Conservation (phyloP, 2,797 vertebrate species). For the Sternotherus odoratus region DNA sequence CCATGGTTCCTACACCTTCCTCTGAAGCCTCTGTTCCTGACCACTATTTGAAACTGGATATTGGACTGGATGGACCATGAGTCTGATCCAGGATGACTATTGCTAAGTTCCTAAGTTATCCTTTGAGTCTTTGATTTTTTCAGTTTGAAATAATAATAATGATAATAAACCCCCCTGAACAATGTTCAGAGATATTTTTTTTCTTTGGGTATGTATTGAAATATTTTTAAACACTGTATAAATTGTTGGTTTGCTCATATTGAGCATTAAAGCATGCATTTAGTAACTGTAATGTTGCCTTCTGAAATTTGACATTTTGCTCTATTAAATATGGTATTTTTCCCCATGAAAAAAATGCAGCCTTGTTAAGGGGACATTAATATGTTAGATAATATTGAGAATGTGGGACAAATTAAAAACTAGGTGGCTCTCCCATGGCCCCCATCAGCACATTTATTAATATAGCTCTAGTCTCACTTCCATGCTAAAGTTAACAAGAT, state of each 20-base stretch:
- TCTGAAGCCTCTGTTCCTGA: not conserved
- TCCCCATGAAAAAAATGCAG: not conserved
- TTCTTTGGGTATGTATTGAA: not conserved
- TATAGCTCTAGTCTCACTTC: not conserved
- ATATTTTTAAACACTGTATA: not conserved
- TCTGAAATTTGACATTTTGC: not conserved
- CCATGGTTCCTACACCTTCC: not conserved
- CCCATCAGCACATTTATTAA: not conserved
- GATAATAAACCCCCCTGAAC: not conserved
- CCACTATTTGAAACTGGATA: not conserved
- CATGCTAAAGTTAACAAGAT: not conserved
- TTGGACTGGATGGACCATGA: not conserved
- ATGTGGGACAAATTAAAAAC: not conserved
- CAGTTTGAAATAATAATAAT: not conserved
- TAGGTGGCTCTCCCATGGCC: not conserved
- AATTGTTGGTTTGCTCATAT: not conserved
- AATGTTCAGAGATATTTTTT: not conserved
- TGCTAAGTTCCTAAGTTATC: not conserved
- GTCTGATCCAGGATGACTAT: not conserved
- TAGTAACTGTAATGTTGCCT: not conserved
- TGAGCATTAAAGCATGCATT: not conserved
- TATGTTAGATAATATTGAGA: not conserved
- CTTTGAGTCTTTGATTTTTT: not conserved
- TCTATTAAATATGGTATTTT: not conserved
- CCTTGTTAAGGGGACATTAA: not conserved